Conservation (phyloP, 2,797 vertebrate genomes). For the Alfaro cultratus region DNA sequence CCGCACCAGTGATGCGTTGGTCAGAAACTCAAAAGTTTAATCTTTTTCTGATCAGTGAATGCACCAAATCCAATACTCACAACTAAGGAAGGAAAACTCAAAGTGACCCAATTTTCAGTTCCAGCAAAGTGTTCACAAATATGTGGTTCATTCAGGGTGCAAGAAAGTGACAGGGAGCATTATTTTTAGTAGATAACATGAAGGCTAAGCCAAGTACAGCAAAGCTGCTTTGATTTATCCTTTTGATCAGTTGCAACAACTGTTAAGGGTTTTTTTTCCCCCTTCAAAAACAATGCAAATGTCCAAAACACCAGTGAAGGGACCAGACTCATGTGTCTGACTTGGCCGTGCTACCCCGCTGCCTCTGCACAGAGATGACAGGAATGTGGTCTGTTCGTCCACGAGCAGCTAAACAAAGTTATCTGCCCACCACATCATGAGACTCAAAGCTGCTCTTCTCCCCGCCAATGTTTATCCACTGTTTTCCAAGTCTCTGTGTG, state of each 20-base stretch:
- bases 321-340: neutral
- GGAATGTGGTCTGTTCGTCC: constrained; percentile 65
- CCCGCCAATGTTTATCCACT: constrained; percentile 62
- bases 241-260: neutral
- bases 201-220: neutral
- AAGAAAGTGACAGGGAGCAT: neutral
- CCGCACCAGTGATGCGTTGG: neutral
- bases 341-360: constrained; percentile 22
- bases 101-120: neutral
- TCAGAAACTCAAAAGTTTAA: neutral
- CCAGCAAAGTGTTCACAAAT: neutral
- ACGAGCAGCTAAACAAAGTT: constrained; percentile 70
- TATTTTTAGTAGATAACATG: neutral
- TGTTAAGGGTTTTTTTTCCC: neutral
- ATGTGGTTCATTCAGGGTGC: neutral
- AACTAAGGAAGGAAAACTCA: neutral
- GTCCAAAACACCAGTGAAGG: neutral
- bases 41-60: constrained; percentile 4
- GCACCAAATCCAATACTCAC: neutral
- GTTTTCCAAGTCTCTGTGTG: constrained; percentile 44
- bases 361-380: constrained; percentile 43
- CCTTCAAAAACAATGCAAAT: neutral
- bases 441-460: constrained; percentile 60
- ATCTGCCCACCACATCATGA: constrained; percentile 71
- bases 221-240: neutral